Conservation (phyloP, 2,888 invertebrate genomes). For the Exephanes ischioxanthus region DNA sequence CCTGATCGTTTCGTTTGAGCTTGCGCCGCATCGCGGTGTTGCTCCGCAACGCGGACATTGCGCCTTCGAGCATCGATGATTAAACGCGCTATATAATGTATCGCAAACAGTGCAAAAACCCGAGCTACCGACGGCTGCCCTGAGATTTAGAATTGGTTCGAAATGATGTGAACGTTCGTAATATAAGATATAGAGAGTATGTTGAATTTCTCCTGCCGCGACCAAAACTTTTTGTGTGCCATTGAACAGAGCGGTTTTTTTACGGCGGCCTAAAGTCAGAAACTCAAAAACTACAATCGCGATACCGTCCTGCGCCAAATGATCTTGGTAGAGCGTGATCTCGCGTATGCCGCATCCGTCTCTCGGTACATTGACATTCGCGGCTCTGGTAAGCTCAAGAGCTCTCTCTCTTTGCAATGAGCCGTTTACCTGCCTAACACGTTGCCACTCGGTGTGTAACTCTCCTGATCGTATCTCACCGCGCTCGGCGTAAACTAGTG, state of each 20-base stretch:
- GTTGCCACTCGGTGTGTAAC: neutral
- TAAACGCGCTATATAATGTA: neutral
- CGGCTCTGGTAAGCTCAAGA: neutral
- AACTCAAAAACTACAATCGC: constrained; percentile 35
- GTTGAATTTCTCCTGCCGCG: neutral
- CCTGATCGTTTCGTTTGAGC: neutral
- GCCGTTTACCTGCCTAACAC: neutral
- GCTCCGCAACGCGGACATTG: constrained; percentile 14
- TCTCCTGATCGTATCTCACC: neutral
- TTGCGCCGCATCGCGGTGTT: neutral
- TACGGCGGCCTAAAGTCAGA: constrained; percentile 3
- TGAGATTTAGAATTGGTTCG: constrained; percentile 22
- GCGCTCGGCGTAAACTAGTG: neutral
- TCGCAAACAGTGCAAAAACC: constrained; percentile 10
- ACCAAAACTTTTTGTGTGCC: constrained; percentile 7
- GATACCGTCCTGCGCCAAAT: constrained; percentile 56
- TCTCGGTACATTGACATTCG: neutral
- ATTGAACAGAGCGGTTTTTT: neutral
- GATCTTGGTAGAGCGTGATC: neutral
- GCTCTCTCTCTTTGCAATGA: neutral
- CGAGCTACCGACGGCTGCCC: neutral
- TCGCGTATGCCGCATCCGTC: neutral
- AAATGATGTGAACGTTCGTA: constrained; percentile 31
- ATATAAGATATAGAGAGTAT: constrained; percentile 25
- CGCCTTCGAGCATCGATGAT: constrained; percentile 4